phyloP scores from a whole-genome alignment of 2,113 vertebrate species.

The Dasyprocta punctata region DNA sequence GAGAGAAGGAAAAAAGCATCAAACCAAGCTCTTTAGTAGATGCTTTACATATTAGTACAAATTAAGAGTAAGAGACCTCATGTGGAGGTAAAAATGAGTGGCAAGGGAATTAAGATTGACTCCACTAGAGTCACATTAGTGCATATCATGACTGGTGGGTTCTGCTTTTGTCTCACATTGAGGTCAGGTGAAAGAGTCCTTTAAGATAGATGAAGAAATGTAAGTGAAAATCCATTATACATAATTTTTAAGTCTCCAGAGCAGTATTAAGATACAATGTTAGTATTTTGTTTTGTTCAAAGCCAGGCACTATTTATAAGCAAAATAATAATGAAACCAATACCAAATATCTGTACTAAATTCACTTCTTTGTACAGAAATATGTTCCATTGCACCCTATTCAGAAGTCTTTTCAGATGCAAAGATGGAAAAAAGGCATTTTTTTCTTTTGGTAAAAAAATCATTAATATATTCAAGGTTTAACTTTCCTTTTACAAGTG shows the following conservation, averaged over 20 bases:
- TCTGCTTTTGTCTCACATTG: neutral
- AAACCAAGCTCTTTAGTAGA: constrained; percentile 22
- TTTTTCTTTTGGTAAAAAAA: constrained; percentile 61
- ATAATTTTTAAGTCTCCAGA: constrained; percentile 44
- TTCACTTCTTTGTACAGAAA: constrained; percentile 46
- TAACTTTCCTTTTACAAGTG: constrained; percentile 80
- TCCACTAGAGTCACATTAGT: neutral
- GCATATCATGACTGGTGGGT: neutral
- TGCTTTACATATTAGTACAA: constrained; percentile 63
- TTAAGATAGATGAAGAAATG: constrained; percentile 20
- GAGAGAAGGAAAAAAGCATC: constrained; percentile 31
- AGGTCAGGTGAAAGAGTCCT: constrained; percentile 46
- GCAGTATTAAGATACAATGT: neutral
- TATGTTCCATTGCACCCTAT: constrained; percentile 11
- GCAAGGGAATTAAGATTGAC: neutral
- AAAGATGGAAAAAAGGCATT: constrained; percentile 65
- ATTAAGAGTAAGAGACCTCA: constrained; percentile 51
- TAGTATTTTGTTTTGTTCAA: constrained; percentile 57
- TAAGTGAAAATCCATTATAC: constrained; percentile 31
- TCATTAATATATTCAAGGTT: constrained; percentile 84
- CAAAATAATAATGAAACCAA: constrained; percentile 26
- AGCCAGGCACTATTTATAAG: constrained; percentile 46
- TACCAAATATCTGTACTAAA: constrained; percentile 42
- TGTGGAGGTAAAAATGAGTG: neutral
- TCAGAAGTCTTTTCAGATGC: constrained; percentile 71